Evolutionary conservation across 1,140 invertebrate genomes (phyloP).

Genomic region (Grapholita molesta): DNA sequence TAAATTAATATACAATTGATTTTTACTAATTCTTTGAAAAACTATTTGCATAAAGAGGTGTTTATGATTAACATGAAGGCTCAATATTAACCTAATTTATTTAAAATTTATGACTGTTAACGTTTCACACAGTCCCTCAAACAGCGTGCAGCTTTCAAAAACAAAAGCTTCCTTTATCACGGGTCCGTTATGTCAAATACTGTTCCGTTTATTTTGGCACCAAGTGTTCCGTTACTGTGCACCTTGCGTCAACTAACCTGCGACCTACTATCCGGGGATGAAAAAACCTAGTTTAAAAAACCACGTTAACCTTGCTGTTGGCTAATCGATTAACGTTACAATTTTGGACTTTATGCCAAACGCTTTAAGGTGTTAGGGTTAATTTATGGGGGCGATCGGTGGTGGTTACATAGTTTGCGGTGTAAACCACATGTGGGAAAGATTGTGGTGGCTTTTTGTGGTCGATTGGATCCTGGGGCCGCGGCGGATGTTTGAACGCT

Average conservation of each 20-base stretch:
- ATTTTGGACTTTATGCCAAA: constrained; percentile 20
- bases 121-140: neutral
- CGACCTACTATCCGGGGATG: constrained; percentile 63
- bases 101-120: neutral
- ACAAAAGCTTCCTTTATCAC: constrained; percentile 53
- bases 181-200: constrained; percentile 44
- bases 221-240: constrained; percentile 63
- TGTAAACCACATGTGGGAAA: constrained; percentile 67
- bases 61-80: neutral
- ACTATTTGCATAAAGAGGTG: too few species aligned
- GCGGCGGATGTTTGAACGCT: constrained; percentile 57
- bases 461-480: constrained; percentile 37
- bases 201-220: constrained; percentile 58
- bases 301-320: constrained; percentile 19
- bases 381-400: neutral
- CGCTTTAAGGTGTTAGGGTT: constrained; percentile 21
- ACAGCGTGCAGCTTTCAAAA: constrained; percentile 27
- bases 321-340: neutral
- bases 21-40: too few species aligned
- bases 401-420: constrained; percentile 6
- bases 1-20: too few species aligned
- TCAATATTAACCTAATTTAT: neutral
- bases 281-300: constrained; percentile 45
- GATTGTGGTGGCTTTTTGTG: constrained; percentile 61
- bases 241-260: constrained; percentile 74